Base-by-base conservation (phyloP, 2,797 vertebrate genomes). In the Enteromius paludinosus region DNA sequence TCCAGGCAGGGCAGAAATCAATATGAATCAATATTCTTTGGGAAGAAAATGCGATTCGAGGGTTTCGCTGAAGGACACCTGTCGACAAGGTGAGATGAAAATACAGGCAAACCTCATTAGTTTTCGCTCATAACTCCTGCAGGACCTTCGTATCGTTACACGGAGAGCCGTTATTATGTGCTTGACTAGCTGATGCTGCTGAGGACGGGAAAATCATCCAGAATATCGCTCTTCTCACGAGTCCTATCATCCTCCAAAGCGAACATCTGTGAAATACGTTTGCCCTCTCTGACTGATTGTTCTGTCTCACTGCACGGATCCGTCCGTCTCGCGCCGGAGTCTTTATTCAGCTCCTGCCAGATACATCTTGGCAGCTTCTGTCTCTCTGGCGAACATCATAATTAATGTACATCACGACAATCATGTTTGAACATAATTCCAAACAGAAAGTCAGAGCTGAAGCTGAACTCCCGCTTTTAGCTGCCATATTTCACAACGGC, bases 131-230 rank as follows among this genome's bases (percentile, higher is more conserved):
- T 91, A 90, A 90, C 87, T 90, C 86, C 91, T 79, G 86, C 77
- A 89, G 90, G 84, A 86, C 85, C 87, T 25, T 87, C 90, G 90
- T 92, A 93, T 93, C 92, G 90, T 92, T 92, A 91, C 90, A 90
- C 87, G 88, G 90, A 92, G 91, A 94, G 91, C 89, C 91, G 93
- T 94, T 92, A 88, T 84, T 89, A 90, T 73, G 81, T 88, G 90
- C 89, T 87, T 93, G 82, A 84, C 89, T 91, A 88, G 90, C 90
- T 89, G 90, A 87, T 82, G 90, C 87, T 88, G 89, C 85, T 79
- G 79, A 83, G 89, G 92, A 93, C 93, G 94, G 94, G 92, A 94
- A 93, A 94, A 91, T 90, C 90, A 94, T 94, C 90, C 86, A 91
- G 87, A 93, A 92, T 92, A 90, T 93, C 90, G 87, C 89, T 85